phyloP scores from a whole-genome alignment of 2,888 invertebrate species.

The Conistra vaccinii region DNA sequence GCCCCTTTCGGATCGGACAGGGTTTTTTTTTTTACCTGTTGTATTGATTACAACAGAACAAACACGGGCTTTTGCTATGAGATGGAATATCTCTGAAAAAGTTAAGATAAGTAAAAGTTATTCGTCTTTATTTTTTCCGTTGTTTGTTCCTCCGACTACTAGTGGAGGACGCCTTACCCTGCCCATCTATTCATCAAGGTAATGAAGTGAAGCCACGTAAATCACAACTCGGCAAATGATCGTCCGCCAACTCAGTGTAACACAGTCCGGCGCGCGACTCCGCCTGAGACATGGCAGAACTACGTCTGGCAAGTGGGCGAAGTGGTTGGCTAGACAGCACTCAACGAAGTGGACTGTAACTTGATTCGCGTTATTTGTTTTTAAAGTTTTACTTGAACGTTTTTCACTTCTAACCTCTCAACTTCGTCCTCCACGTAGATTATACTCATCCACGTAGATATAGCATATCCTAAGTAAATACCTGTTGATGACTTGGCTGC shows the following conservation, averaged over 20 bases:
- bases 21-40: no score
- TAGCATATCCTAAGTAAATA: not conserved
- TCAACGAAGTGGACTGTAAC: constrained; percentile 27
- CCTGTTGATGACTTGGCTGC: not conserved
- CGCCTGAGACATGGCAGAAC: not conserved
- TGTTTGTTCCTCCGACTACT: not conserved
- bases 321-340: constrained; percentile 33
- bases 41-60: not conserved
- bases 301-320: constrained; percentile 6
- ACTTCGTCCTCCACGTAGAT: no score
- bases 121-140: not conserved
- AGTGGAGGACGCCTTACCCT: not conserved
- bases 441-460: no score
- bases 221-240: constrained; percentile 30
- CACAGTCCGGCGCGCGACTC: not conserved
- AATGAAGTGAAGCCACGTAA: constrained; percentile 59
- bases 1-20: no score
- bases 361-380: constrained; percentile 32
- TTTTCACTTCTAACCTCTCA: not conserved
- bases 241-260: constrained; percentile 8
- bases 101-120: not conserved
- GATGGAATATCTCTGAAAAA: constrained; percentile 8
- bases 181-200: constrained; percentile 7
- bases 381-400: constrained; percentile 32
- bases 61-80: not conserved